Evolutionary conservation across 2,888 invertebrate species (phyloP), one percentile per base, ranked within the genome.

Genomic region (Tolmerus cingulatus): DNA sequence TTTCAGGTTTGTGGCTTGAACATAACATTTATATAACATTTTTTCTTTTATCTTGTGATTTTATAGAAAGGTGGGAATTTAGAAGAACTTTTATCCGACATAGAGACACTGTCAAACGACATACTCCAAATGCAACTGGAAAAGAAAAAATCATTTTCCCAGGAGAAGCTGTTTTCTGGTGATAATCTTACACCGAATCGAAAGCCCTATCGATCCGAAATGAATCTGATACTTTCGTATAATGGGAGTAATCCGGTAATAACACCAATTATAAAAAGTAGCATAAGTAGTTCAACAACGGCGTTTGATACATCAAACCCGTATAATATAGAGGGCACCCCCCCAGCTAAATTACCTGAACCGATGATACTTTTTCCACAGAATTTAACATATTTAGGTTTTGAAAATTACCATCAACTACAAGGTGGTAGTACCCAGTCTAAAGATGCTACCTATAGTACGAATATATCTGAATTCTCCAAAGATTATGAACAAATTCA

Each of bases 11-110:
- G 43, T 46, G 12, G 12, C 12, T 12, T 40, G 12, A 40, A 40
- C 1, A 9, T 40, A 40, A 40, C 7, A 7, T 43, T 43, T 14
- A 43, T 43, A 43, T 43, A 40, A 12, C 12, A 40, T 9, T 1
- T 12, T 40, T 40, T 40, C 12, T 40, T 40, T 40, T 40, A 30
- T 16, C 16, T 51, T n/a, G 1, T 30, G n/a, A 40, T 27, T 66
- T 87, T 79, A 12, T n/a, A 91, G 90, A 94, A 94, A 34, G 95
- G 95, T 14, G 95, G 95, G 0, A 96, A 96, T 90, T 92, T 96
- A 66, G 96, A 96, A 89, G 95, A 96, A 88, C 92, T 96, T 74
- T 92, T 96, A 0, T 95, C 95, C 87, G 96, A 96, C 88, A 95
- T 96, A 7, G 95, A 95, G 90, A 94, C 94, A 0, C 93, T 94